A percentile compares a stretch with the other conserved stretches of the same genome.
Evolutionary conservation across 2,888 invertebrate species (phyloP).

Genomic region (Entomobrya multifasciata): DNA sequence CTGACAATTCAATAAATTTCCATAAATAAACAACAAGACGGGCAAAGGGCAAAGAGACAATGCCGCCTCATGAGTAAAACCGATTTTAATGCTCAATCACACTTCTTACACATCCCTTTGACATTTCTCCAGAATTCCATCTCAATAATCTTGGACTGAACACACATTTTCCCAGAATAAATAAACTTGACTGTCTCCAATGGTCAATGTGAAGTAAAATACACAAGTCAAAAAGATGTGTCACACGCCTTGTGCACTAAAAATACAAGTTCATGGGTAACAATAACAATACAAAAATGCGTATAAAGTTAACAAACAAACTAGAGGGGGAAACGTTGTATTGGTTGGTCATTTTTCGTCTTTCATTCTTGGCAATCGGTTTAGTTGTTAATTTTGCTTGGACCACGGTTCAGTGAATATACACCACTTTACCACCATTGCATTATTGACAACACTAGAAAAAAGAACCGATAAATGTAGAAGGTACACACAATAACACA

Average conservation of each 20-base stretch:
- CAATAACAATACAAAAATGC: slow-evolving; percentile 37
- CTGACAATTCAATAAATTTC: slow-evolving; percentile 25
- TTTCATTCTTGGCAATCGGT: background rate
- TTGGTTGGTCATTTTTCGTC: background rate
- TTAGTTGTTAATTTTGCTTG: background rate
- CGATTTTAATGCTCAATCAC: background rate
- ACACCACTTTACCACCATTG: background rate
- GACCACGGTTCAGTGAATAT: slow-evolving; percentile 26
- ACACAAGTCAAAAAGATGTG: slow-evolving; percentile 33
- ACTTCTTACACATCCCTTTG: background rate
- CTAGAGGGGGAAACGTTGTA: background rate
- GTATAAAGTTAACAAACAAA: background rate
- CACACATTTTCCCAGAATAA: slow-evolving; percentile 2
- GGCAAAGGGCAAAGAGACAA: background rate
- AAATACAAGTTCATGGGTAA: too few relatives aligned
- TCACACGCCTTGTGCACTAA: background rate
- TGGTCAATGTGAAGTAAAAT: slow-evolving; percentile 49
- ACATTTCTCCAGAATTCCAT: background rate
- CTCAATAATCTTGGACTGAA: background rate
- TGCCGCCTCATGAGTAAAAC: slow-evolving; percentile 68
- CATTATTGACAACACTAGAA: background rate
- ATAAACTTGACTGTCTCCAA: slow-evolving; percentile 47
- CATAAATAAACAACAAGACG: slow-evolving; percentile 40
- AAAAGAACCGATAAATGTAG: background rate
- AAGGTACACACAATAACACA: too few relatives aligned